Percentiles rank a stretch among this genome's conserved stretches.
These are phyloP conservation scores for Drosophila histrio DNA, from an alignment of 2,888 invertebrate genomes.

Conservation along the genomic window DNA sequence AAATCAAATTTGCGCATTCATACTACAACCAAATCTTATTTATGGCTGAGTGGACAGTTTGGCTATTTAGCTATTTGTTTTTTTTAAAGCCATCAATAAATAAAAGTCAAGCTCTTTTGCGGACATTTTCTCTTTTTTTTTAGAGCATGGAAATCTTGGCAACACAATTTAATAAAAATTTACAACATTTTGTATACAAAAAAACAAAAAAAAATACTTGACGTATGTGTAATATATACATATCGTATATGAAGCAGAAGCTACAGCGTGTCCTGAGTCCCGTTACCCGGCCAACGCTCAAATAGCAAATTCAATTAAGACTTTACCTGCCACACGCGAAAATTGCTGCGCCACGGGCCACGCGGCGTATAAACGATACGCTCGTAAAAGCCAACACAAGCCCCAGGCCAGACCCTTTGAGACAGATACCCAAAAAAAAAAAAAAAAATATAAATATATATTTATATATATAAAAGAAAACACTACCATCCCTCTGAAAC, in stretches of 20 bases:
- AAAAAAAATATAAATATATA: neutral
- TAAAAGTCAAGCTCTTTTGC: constrained; percentile 15
- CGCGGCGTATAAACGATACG: constrained; percentile 41
- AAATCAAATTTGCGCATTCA: constrained; percentile 17
- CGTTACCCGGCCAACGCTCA: constrained; percentile 56
- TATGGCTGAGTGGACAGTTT: constrained; percentile 49
- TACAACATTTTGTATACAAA: constrained; percentile 9
- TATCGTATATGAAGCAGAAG: neutral
- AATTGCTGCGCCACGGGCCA: constrained; percentile 33
- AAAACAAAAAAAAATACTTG: constrained; percentile 31
- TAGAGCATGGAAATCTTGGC: constrained; percentile 13
- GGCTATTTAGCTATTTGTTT: too few species aligned
- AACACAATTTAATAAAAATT: constrained; percentile 33
- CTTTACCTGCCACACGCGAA: constrained; percentile 62
- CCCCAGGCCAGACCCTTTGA: constrained; percentile 31
- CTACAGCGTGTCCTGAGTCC: neutral
- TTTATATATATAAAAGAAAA: neutral
- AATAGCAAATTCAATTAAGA: constrained; percentile 66
- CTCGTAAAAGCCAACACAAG: constrained; percentile 31
- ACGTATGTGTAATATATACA: constrained; percentile 36
- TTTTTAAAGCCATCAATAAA: constrained; percentile 31
- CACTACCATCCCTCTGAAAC: neutral
- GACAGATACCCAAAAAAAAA: constrained; percentile 14
- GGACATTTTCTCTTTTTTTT: constrained; percentile 1
- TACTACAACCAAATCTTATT: constrained; percentile 30